phyloP scores from a whole-genome alignment of 2,797 vertebrate genomes.

The Chrosomus eos region DNA sequence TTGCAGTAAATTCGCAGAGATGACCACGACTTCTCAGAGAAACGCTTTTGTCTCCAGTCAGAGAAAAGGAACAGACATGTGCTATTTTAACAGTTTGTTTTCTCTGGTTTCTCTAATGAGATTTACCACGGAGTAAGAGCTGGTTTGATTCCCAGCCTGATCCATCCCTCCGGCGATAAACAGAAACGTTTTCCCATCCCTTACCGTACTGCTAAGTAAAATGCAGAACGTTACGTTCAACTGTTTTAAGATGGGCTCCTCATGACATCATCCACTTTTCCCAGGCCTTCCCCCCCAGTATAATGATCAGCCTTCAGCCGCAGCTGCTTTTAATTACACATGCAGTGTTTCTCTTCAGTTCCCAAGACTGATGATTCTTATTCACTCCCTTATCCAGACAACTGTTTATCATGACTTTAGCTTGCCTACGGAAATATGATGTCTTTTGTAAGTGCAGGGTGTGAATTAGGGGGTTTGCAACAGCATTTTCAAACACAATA shows the following conservation, averaged over 20 bases:
- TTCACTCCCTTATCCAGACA: conserved; percentile 39
- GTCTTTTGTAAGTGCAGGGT: conserved; percentile 21
- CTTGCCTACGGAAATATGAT: conserved; percentile 4
- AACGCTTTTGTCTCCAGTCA: conserved; percentile 16
- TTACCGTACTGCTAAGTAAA: conserved; percentile 27
- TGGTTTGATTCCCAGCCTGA: conserved; percentile 24
- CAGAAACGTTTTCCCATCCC: conserved; percentile 37
- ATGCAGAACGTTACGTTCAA: background rate
- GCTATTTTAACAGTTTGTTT: conserved; percentile 45
- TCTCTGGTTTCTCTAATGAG: conserved; percentile 46
- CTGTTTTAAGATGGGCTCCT: conserved; percentile 38
- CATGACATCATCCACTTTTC: conserved; percentile 56
- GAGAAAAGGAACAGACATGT: conserved; percentile 11
- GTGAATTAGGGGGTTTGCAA: background rate
- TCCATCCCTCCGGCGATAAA: conserved; percentile 18
- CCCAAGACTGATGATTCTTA: conserved; percentile 32
- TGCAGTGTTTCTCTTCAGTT: conserved; percentile 46
- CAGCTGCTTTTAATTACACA: conserved; percentile 72
- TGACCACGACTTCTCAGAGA: background rate
- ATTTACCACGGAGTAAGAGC: conserved; percentile 12
- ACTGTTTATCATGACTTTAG: conserved; percentile 1
- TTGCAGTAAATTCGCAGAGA: conserved; percentile 4
- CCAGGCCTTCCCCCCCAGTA: conserved; percentile 40
- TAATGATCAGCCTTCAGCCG: conserved; percentile 49
- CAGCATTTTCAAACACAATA: conserved; percentile 10